Percentiles rank a stretch among this genome's conserved stretches.
phyloP scores from a whole-genome alignment of 2,797 vertebrate species.

The Oryzias sinensis region DNA sequence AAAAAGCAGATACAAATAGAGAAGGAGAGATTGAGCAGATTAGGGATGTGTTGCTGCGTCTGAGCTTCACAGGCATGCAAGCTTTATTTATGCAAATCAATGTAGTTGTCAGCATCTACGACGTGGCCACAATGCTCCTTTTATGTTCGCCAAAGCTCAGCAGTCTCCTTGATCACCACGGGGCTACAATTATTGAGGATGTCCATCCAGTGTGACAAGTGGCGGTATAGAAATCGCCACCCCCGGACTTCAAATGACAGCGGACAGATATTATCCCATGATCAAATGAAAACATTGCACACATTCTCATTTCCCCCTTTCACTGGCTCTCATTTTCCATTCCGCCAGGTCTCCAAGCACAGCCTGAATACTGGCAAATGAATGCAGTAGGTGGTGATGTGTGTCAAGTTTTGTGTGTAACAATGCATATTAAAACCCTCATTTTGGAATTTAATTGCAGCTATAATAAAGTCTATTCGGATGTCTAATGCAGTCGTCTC shows the following conservation, averaged over 20 bases:
- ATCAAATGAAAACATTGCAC: conserved; percentile 38
- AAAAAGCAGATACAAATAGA: conserved; percentile 22
- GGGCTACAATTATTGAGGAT: conserved; percentile 63
- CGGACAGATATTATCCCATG: conserved; percentile 32
- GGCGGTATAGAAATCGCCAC: conserved; percentile 48
- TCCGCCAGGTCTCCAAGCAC: conserved; percentile 47
- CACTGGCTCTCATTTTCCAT: conserved; percentile 49
- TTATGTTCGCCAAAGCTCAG: conserved; percentile 43
- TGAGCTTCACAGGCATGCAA: conserved; percentile 47
- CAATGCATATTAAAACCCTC: conserved; percentile 67
- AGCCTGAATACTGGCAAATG: conserved; percentile 63
- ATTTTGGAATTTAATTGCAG: conserved; percentile 70
- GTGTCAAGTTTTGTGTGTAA: conserved; percentile 65
- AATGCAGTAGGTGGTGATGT: conserved; percentile 64
- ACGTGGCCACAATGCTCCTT: conserved; percentile 53
- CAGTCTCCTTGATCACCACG: conserved; percentile 46
- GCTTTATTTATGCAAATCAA: conserved; percentile 62
- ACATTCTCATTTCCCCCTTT: conserved; percentile 24
- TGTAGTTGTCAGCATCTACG: conserved; percentile 54
- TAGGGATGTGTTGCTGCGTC: conserved; percentile 38
- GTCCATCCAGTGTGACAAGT: conserved; percentile 40
- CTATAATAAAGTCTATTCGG: conserved; percentile 57
- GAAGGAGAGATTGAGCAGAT: conserved; percentile 39
- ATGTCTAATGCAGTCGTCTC: conserved; percentile 49
- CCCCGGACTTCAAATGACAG: conserved; percentile 34